Conservation (phyloP, 1,140 invertebrate species). For the Monomorium pharaonis region DNA sequence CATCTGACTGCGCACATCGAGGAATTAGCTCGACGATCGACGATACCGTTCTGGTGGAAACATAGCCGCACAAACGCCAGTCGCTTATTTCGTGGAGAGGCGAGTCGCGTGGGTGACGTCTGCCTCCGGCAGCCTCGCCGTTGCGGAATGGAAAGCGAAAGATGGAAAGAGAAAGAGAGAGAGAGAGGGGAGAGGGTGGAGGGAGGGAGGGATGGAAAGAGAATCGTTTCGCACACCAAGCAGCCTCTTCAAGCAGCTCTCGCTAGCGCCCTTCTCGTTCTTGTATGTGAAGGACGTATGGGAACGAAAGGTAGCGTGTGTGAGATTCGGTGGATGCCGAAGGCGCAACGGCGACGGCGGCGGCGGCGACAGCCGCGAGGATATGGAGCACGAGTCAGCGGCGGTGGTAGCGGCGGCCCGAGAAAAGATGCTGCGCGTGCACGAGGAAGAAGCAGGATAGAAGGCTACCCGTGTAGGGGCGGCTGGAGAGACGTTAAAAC, state of each 20-base stretch:
- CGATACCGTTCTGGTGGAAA: constrained; percentile 49
- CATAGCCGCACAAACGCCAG: constrained; percentile 47
- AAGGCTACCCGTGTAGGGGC: neutral
- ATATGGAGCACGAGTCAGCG: constrained; percentile 37
- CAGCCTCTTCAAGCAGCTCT: neutral
- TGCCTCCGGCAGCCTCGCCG: constrained; percentile 36
- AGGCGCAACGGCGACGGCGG: constrained; percentile 46
- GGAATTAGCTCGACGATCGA: constrained; percentile 53
- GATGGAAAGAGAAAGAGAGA: neutral
- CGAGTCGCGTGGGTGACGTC: constrained; percentile 53
- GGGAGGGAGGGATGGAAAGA: neutral
- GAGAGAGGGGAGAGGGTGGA: neutral
- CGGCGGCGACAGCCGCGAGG: constrained; percentile 20
- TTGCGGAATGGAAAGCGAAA: constrained; percentile 21
- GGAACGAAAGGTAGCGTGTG: constrained; percentile 15
- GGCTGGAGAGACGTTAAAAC: neutral
- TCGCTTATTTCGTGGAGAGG: constrained; percentile 51
- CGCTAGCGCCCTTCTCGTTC: neutral
- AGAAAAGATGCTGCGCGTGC: constrained; percentile 51
- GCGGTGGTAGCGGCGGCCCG: neutral
- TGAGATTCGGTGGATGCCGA: constrained; percentile 44
- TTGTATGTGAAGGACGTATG: constrained; percentile 12
- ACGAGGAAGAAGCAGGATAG: constrained; percentile 51
- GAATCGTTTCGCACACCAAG: neutral
- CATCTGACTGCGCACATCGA: constrained; percentile 13